phyloP scores from a whole-genome alignment of 1,140 invertebrate species.

The Physella acuta region DNA sequence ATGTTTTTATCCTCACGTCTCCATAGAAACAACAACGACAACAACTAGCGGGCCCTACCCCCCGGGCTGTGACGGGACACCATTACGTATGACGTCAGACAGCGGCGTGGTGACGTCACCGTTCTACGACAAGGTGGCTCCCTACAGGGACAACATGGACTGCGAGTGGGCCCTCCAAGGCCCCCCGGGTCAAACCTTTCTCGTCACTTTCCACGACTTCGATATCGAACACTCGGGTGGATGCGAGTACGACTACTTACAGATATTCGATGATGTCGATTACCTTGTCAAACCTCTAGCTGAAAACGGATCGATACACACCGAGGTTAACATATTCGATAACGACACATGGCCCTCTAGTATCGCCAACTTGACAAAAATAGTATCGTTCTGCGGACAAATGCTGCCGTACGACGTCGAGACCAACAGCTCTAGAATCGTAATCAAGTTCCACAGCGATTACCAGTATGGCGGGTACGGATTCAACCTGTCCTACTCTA shows the following conservation, averaged over 20 bases:
- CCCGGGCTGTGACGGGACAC: slow-evolving; percentile 8
- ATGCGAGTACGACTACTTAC: not conserved
- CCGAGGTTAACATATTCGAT: not conserved
- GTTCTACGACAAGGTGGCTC: not conserved
- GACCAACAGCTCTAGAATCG: not conserved
- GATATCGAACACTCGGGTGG: not conserved
- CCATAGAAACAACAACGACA: not conserved
- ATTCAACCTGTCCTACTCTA: slow-evolving; percentile 6
- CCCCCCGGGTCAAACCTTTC: slow-evolving; percentile 5
- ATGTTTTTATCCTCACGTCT: no score
- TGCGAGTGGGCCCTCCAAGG: slow-evolving; percentile 15
- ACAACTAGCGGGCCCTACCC: slow-evolving; percentile 8
- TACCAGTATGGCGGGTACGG: not conserved
- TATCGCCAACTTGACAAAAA: not conserved
- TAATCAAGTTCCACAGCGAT: not conserved
- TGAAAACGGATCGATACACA: not conserved
- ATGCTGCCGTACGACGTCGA: slow-evolving; percentile 4
- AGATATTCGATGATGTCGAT: not conserved
- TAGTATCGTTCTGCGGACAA: not conserved
- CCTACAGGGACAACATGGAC: slow-evolving; percentile 1
- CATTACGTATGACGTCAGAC: not conserved
- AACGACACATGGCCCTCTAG: not conserved
- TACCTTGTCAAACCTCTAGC: not conserved
- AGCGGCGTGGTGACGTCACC: slow-evolving; percentile 1
- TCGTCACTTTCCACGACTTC: slow-evolving; percentile 6